A percentile compares a stretch with the other conserved stretches of the same genome.
phyloP scores from a whole-genome alignment of 1,140 invertebrate genomes.

The Microplitis demolitor region DNA sequence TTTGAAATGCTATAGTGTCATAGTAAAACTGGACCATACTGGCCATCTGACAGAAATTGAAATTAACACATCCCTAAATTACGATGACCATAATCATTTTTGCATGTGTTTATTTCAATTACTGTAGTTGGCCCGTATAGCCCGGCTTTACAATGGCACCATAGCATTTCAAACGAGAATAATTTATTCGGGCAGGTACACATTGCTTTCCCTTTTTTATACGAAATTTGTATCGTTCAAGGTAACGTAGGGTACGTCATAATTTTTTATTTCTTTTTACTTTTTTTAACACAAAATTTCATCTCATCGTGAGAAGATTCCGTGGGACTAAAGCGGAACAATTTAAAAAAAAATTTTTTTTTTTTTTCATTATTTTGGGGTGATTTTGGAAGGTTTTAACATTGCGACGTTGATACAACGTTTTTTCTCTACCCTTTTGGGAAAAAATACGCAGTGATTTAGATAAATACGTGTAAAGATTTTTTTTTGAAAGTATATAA shows the following conservation, averaged over 20 bases:
- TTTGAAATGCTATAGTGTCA: too few species aligned
- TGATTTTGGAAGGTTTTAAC: constrained; percentile 39
- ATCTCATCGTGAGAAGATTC: constrained; percentile 26
- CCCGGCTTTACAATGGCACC: too few species aligned
- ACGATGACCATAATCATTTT: too few species aligned
- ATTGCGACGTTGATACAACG: constrained; percentile 21
- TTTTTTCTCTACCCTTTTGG: constrained; percentile 38
- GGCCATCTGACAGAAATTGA: too few species aligned
- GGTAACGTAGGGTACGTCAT: not conserved
- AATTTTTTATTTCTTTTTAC: constrained; percentile 5
- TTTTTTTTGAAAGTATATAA: not conserved
- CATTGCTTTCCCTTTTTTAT: constrained; percentile 33
- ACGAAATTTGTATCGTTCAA: constrained; percentile 33
- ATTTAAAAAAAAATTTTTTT: too few species aligned
- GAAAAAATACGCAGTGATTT: not conserved
- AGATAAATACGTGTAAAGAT: not conserved
- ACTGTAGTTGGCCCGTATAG: too few species aligned
- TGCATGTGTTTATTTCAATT: too few species aligned
- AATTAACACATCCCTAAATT: too few species aligned
- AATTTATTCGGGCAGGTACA: too few species aligned
- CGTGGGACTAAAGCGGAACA: constrained; percentile 15
- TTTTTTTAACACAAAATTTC: not conserved
- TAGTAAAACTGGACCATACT: too few species aligned
- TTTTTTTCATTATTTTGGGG: constrained; percentile 37
- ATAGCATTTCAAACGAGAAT: too few species aligned